Evolutionary conservation across 2,113 vertebrate species (phyloP), one percentile per base, ranked within the genome.

Genomic region (Acanthochromis polyacanthus): DNA sequence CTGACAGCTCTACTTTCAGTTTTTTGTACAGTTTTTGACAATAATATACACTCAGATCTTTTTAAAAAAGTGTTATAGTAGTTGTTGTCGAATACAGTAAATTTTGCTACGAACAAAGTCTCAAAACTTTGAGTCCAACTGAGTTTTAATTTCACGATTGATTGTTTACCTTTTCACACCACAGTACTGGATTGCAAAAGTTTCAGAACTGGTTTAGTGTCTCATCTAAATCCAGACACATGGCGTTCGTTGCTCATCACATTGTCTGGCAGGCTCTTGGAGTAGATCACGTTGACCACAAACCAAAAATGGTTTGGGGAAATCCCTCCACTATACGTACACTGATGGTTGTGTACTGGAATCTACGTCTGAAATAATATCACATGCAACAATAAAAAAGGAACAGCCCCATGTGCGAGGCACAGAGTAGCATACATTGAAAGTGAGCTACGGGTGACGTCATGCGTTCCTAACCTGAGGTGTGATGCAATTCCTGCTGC

Each of bases 281-380:
- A 64, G 25, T 38, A 10, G 2, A 20, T 43, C 15, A 20, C 6
- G 19, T 23, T 38, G 10, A 10, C 50, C 36, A 32, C 50, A 62
- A 1, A 60, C 7, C 2, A 12, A 36, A 36, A 69, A 17, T 1
- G 11, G 36, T 50, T 43, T 48, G 55, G 83, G 87, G 83, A 84
- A 88, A 75, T 70, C 74, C 74, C 74, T 75, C 2, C 32, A 52
- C 19, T 12, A 7, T 5, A 40, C 69, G 57, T 25, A 30, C 36
- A 22, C 8, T 50, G 58, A 40, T 51, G 56, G 67, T 0, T 28
- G 19, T n/a, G 11, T 53, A 28, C 57, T 75, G 89, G 86, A 91
- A 90, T 89, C 75, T 53, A 83, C 83, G 55, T 51, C 58, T 57
- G 45, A 52, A 73, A 28, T 62, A 59, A 67, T 48, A 58, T 48